Conservation (phyloP, 2,797 vertebrate genomes). For the Mallotus villosus region DNA sequence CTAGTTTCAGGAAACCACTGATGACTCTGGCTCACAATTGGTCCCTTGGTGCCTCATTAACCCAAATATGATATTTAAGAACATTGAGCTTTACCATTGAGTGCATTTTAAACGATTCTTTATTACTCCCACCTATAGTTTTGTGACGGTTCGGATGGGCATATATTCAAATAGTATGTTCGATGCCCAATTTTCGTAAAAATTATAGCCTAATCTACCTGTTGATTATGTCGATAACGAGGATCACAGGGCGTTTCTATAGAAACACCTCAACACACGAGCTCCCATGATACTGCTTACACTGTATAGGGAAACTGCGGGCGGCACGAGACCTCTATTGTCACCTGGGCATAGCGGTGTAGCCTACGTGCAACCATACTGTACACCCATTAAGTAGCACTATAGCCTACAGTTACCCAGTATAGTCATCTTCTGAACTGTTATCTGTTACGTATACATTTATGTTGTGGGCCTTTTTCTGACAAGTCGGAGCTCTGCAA, state of each 20-base stretch:
- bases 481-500: neutral
- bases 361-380: neutral
- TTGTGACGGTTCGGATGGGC: too few species aligned
- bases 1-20: constrained; percentile 39
- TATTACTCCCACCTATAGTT: neutral
- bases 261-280: constrained; percentile 68
- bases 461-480: neutral
- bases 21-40: constrained; percentile 37
- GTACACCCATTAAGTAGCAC: neutral
- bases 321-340: neutral
- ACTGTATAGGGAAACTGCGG: constrained; percentile 14
- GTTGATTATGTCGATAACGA: constrained; percentile 23
- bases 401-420: neutral
- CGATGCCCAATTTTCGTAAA: too few species aligned
- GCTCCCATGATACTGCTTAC: constrained; percentile 54
- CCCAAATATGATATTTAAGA: constrained; percentile 4
- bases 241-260: constrained; percentile 63
- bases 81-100: neutral
- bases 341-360: constrained; percentile 20
- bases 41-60: constrained; percentile 76
- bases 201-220: constrained; percentile 17
- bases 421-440: neutral
- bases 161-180: too few species aligned
- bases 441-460: neutral
- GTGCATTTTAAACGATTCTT: neutral